Evolutionary conservation across 2,888 invertebrate genomes (phyloP), one percentile per base, ranked within the genome.

Genomic region (Drosophila neonasuta): DNA sequence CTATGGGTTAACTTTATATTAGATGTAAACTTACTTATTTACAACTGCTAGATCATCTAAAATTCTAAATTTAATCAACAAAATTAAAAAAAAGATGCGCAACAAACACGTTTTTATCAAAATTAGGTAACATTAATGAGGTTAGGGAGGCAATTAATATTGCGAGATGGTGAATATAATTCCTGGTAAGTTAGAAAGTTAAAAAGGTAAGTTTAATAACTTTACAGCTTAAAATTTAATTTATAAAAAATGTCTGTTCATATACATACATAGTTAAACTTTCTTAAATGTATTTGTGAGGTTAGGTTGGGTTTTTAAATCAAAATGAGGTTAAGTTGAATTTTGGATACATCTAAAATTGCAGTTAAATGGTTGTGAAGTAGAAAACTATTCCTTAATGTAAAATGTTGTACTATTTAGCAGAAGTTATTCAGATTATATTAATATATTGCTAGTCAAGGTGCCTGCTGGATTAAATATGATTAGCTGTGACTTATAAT

Each of bases 51-150:
- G 13, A 49, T 20, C 58, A 34, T 8, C 13, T 8, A 5, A 64
- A 52, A 41, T 34, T 66, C 20, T 24, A 61, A 63, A 69, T 49
- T 55, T 34, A 42, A 46, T 51, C 52, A 30, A 30, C 20, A 51
- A 44, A 51, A 67, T 54, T 51, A 57, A 36, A 58, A 58, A 58
- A 58, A 39, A 62, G 65, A 73, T 80, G 80, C 74, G 80, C 86
- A 60, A 80, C 46, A 42, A 30, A 20, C 1, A 7, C 13, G 8
- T 41, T 41, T 41, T 7, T 41, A 6, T 24, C 6, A 24, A 24
- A 24, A 24, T 8, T 41, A 8, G 13, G 11, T 1, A n/a, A 30
- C 41, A 29, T 29, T 2, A 51, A 6, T 24, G 36, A 17, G 20
- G 8, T 10, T 20, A 42, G 8, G 39, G 6, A 13, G 9, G 13